These are phyloP conservation scores for Callochromis pleurospilus DNA, from an alignment of 2,113 vertebrate genomes.

Conservation along the genomic window DNA sequence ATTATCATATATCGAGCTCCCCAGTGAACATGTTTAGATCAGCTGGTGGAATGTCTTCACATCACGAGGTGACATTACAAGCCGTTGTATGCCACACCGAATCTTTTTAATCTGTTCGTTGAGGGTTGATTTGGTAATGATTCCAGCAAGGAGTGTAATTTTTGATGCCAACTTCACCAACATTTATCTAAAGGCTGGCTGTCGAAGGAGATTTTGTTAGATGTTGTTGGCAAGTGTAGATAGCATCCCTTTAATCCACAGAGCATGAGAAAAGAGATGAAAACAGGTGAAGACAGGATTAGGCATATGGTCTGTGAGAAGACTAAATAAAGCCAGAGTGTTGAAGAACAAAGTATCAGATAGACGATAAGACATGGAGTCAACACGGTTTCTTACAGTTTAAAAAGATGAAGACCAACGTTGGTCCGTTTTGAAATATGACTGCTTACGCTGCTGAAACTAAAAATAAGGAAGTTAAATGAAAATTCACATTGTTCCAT, in stretches of 20 bases:
- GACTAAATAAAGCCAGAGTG: not conserved
- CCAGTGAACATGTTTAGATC: not conserved
- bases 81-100: not conserved
- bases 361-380: not conserved
- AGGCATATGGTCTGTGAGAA: not conserved
- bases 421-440: not conserved
- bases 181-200: not conserved
- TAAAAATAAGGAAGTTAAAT: not conserved
- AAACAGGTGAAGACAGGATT: not conserved
- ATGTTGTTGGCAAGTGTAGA: not conserved
- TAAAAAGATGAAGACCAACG: not conserved
- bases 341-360: not conserved
- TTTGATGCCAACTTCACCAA: not conserved
- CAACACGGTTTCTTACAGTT: not conserved
- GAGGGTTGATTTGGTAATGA: not conserved
- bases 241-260: not conserved
- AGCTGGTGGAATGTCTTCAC: not conserved
- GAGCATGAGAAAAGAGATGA: not conserved
- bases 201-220: not conserved
- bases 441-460: not conserved
- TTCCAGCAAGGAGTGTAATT: not conserved
- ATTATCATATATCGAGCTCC: not conserved
- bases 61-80: not conserved
- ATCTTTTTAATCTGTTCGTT: not conserved
- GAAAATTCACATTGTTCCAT: not conserved